Base-by-base conservation (phyloP, 2,888 invertebrate genomes). In the Pedicia rivosa region DNA sequence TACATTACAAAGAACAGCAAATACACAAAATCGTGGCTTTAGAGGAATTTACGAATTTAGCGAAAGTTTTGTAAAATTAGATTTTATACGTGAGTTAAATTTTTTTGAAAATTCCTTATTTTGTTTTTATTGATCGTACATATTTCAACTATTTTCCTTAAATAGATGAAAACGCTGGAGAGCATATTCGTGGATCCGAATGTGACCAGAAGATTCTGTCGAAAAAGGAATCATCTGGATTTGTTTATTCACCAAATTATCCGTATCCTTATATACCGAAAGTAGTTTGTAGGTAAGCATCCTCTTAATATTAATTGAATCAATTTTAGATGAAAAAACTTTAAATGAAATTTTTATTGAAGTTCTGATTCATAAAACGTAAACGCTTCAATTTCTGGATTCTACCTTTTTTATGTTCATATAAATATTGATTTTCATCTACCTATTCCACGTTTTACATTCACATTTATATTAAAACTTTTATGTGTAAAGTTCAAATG, bases 21-120 rank as follows among this genome's bases (percentile, higher is more conserved):
- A 84, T 66, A 82, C 88, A 50, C 92, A 94, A 68, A 94, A 95
- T 67, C 78, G 94, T 62, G 98, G 97, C 59, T 98, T 94, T 70
- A 88, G 88, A 67, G 94, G 92, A 59, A 88, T 91, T 64, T 98
- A 88, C 69, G 92, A 94, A 72, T 97, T 98, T 70, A 94, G 94
- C 53, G 87, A 91, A 66, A 80, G 86, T 67, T 97, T 94, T 71
- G 95, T 97, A 66, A 90, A 92, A 71, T 74, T 97, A 74, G 88
- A 92, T 87, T 63, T 74, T 75, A 62, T 63, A 58, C 62, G 62
- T 62, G 55, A 59, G 62, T 16, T 38, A 27, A 12, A 19, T 28
- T 22, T 37, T 15, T 10, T n/a, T n/a, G n/a, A 10, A 5, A n/a
- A 7, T 10, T n/a, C 3, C 22, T 7, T 9, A 8, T 12, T 4